These are phyloP conservation scores for Pelagia noctiluca DNA, from an alignment of 30 jellyfish, hydroid and myxozoan species.

Conservation along the genomic window DNA sequence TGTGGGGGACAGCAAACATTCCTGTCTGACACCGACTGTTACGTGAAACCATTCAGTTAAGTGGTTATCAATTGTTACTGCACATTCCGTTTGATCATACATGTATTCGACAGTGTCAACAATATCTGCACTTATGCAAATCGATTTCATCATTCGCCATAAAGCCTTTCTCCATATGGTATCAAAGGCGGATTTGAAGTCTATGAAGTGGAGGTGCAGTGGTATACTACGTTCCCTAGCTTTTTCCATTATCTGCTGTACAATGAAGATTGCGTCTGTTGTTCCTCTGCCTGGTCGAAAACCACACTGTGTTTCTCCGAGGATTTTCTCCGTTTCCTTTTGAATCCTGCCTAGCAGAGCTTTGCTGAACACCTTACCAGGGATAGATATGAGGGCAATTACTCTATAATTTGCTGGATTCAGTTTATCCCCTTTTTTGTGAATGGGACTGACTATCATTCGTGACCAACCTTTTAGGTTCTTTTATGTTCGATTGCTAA, in stretches of 20 bases:
- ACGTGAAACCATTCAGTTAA: no score
- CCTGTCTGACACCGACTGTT: no score
- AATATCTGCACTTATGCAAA: no score
- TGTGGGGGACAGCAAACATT: no score
- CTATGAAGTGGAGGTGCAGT: slow-evolving; percentile 54
- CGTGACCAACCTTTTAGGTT: slow-evolving; percentile 34
- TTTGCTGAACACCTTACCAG: slow-evolving; percentile 34
- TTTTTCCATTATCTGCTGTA: slow-evolving; percentile 55
- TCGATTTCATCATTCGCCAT: slow-evolving; percentile 46
- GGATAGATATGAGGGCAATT: no score
- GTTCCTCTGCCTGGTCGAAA: slow-evolving; percentile 63
- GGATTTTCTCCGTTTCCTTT: not conserved
- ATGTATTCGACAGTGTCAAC: no score
- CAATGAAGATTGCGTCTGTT: no score
- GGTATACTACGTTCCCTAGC: slow-evolving; percentile 47
- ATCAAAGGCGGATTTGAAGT: slow-evolving; percentile 65
- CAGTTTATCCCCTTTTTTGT: slow-evolving; percentile 47
- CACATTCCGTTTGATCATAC: no score
- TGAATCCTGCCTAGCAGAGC: slow-evolving; percentile 45
- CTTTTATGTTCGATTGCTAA: no score
- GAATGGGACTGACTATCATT: slow-evolving; percentile 44
- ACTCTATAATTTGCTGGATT: slow-evolving; percentile 43
- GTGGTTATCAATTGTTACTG: no score
- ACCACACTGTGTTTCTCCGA: slow-evolving; percentile 39
- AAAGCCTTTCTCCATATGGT: slow-evolving; percentile 63